Percentiles rank a stretch among this genome's conserved stretches.
Evolutionary conservation across 2,113 vertebrate species (phyloP).

Genomic region (Thinocorus orbignyianus): DNA sequence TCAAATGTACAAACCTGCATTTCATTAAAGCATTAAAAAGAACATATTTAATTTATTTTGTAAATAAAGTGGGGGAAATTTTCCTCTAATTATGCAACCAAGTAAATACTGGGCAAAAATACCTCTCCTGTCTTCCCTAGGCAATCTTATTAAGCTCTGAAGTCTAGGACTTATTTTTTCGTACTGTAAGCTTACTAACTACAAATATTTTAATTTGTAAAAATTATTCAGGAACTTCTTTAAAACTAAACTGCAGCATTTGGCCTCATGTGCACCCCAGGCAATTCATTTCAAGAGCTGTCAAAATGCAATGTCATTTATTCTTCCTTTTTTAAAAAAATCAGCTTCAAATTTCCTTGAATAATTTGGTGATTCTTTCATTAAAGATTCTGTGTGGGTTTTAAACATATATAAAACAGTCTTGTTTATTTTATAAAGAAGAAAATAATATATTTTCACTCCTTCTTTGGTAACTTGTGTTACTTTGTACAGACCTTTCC

Average conservation of each 20-base stretch:
- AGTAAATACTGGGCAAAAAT: background rate
- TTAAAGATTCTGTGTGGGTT: background rate
- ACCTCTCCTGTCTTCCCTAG: background rate
- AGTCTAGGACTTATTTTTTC: background rate
- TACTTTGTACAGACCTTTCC: background rate
- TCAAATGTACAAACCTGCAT: background rate
- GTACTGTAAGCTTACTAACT: background rate
- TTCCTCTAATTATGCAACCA: background rate
- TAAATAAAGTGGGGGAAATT: background rate
- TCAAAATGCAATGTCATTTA: background rate
- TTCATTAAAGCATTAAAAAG: background rate
- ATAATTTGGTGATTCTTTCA: background rate
- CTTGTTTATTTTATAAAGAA: background rate
- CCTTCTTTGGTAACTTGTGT: background rate
- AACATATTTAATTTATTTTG: background rate
- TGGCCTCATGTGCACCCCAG: background rate
- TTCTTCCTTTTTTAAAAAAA: background rate
- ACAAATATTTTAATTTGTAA: background rate
- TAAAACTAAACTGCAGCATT: background rate
- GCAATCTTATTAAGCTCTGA: background rate
- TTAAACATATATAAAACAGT: background rate
- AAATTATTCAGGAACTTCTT: background rate
- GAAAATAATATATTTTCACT: background rate
- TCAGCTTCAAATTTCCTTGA: background rate
- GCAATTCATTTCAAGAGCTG: background rate